Conservation (phyloP, 2,888 invertebrate species). For the Rhodophaea formosa region DNA sequence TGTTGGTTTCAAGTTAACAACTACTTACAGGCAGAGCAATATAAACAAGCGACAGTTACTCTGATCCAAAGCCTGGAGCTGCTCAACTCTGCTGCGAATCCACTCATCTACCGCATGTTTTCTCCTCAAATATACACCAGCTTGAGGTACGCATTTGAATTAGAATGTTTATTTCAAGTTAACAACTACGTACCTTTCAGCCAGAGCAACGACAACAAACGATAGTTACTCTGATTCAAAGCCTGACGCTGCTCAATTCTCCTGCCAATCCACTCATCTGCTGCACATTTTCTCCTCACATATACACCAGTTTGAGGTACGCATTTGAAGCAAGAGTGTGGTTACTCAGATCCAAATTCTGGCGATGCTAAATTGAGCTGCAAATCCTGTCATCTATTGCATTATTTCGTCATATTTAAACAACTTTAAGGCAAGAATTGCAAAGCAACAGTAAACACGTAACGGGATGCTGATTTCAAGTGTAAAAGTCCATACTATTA, state of each 20-base stretch:
- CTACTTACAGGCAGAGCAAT: slow-evolving; percentile 87
- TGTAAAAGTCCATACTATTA: too few relatives aligned
- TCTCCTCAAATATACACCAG: slow-evolving; percentile 93
- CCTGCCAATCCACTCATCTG: slow-evolving; percentile 97
- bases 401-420: too few relatives aligned
- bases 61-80: slow-evolving; percentile 91
- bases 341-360: slow-evolving; percentile 95
- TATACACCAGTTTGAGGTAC: slow-evolving; percentile 92
- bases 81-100: slow-evolving; percentile 89
- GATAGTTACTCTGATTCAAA: slow-evolving; percentile 94
- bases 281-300: slow-evolving; percentile 95
- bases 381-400: slow-evolving; percentile 97
- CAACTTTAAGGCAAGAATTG: too few relatives aligned
- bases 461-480: too few relatives aligned
- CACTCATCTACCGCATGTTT: slow-evolving; percentile 96
- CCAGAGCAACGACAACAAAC: slow-evolving; percentile 90
- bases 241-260: slow-evolving; percentile 94
- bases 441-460: too few relatives aligned
- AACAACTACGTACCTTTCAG: slow-evolving; percentile 89
- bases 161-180: too few relatives aligned
- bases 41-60: slow-evolving; percentile 91
- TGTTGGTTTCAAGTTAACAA: slow-evolving; percentile 92
- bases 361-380: slow-evolving; percentile 82
- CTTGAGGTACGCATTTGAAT: slow-evolving; percentile 87
- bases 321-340: background rate